Conservation (phyloP, 92 coral and sea anemone genomes). For the Actinostola sp. region DNA sequence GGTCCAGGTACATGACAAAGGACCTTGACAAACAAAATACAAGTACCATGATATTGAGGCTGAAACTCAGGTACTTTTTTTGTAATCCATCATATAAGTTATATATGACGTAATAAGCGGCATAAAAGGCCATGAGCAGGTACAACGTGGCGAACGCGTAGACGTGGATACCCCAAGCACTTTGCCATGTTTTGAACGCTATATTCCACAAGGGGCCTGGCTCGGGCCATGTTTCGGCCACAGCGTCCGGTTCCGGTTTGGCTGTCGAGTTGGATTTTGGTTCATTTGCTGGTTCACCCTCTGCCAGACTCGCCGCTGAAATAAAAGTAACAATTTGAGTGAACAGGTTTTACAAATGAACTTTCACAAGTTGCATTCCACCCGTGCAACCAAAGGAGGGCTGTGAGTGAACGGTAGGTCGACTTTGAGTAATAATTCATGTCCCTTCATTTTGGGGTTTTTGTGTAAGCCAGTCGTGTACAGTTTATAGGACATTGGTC, state of each 20-base stretch:
- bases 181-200: constrained; percentile 82
- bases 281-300: constrained; percentile 27
- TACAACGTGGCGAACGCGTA: constrained; percentile 74
- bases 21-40: constrained; percentile 81
- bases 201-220: constrained; percentile 92
- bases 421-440: too few species aligned
- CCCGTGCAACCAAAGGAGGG: too few species aligned
- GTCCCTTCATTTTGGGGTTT: too few species aligned
- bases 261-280: constrained; percentile 28
- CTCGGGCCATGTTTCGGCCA: constrained; percentile 95
- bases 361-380: too few species aligned
- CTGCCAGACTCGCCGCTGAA: too few species aligned
- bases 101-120: constrained; percentile 77
- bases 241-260: constrained; percentile 52
- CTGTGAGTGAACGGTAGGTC: too few species aligned
- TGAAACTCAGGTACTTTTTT: constrained; percentile 76
- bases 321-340: too few species aligned
- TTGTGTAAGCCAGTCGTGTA: too few species aligned
- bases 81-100: constrained; percentile 87
- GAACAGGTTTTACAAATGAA: too few species aligned
- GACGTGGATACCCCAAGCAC: constrained; percentile 84
- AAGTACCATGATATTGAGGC: constrained; percentile 84
- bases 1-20: constrained; percentile 83
- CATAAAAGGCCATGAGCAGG: constrained; percentile 74
- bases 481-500: too few species aligned